Evolutionary conservation across 2,888 invertebrate species (phyloP), one percentile per base, ranked within the genome.

Genomic region (Anticlea derivata): DNA sequence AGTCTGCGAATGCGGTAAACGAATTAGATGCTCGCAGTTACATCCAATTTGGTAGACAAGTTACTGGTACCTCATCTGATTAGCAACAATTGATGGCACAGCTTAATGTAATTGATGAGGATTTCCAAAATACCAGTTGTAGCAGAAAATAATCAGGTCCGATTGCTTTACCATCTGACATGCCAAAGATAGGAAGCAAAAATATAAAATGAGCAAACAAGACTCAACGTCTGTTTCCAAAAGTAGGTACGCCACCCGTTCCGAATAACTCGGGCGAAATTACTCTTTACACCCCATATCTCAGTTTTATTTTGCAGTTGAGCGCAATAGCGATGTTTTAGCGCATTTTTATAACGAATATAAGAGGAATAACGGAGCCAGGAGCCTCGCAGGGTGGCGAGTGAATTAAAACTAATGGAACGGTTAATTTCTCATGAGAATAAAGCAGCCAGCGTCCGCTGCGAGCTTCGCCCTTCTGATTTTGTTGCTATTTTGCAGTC

Each of bases 391-490:
- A 71, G 77, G 73, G 74, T 73, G 80, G 73, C 79, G 75, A 81
- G 86, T 85, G 85, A 88, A 88, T 89, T 88, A 88, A 89, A 89
- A 89, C 86, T 89, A 89, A 89, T 89, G 88, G 88, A 86, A 83
- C 84, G 75, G 80, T 86, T 88, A 88, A 89, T 89, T 89, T 89
- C 89, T 89, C 88, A 84, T 83, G 89, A 88, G 89, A 76, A 86
- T 86, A 83, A 80, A 81, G 75, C 80, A 77, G 62, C 65, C 80
- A 77, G 62, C 65, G 70, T 68, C 63, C 60, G 65, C 63, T 62
- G 55, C 63, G 66, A 75, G 73, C 75, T 77, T 76, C 69, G 70
- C 75, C 69, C 73, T 70, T 66, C 74, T 70, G 75, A 77, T 77
- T 73, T 68, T 70, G 71, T 66, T 68, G 67, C 65, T 65, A 50